Conservation (phyloP, 2,113 vertebrate species). For the Cyphotilapia sp. region DNA sequence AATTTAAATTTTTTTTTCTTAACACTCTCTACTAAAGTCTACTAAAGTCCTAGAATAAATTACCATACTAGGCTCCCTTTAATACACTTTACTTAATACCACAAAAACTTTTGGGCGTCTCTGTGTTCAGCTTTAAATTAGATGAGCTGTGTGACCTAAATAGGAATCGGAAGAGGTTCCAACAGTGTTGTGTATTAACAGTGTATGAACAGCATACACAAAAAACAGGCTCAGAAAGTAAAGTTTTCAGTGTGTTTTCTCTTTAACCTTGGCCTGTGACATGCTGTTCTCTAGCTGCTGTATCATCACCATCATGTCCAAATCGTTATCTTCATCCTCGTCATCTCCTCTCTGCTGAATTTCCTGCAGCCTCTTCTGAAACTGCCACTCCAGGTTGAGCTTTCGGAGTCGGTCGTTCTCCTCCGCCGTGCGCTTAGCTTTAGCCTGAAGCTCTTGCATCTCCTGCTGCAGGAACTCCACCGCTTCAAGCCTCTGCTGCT, state of each 20-base stretch:
- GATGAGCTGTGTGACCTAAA: neutral
- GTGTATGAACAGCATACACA: neutral
- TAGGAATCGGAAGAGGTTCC: neutral
- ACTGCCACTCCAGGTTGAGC: slow-evolving; percentile 88
- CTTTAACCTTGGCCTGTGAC: neutral
- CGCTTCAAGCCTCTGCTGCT: slow-evolving; percentile 71
- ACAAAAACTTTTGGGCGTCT: neutral
- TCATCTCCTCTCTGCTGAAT: slow-evolving; percentile 81
- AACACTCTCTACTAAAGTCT: neutral
- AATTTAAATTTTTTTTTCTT: fast-evolving
- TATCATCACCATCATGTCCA: slow-evolving; percentile 77
- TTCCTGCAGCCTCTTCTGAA: slow-evolving; percentile 87
- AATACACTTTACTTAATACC: neutral
- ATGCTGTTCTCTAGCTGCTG: slow-evolving; percentile 76
- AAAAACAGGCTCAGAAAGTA: neutral
- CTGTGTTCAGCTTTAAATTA: neutral
- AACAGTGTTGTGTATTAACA: neutral
- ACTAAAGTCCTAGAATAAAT: neutral
- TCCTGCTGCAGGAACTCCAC: slow-evolving; percentile 81
- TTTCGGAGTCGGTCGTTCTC: slow-evolving; percentile 80
- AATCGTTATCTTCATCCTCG: slow-evolving; percentile 84
- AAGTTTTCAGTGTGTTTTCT: neutral
- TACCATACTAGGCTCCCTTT: neutral
- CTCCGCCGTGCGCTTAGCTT: slow-evolving; percentile 68
- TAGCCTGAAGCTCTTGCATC: slow-evolving; percentile 79